These are phyloP conservation scores for Mesitornis unicolor DNA, from an alignment of 2,113 vertebrate species.

Conservation along the genomic window DNA sequence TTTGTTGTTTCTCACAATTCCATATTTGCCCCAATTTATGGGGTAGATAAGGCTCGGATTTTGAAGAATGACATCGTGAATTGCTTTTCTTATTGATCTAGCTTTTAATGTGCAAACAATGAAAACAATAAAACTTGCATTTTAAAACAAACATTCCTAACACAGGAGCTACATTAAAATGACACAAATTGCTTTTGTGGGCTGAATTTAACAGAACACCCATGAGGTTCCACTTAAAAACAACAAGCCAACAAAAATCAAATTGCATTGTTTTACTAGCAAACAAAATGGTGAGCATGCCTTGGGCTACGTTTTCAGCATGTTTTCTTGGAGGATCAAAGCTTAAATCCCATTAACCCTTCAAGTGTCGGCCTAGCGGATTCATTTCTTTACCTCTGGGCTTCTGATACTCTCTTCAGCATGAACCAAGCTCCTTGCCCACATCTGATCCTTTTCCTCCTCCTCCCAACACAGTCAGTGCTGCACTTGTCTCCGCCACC, in stretches of 20 bases:
- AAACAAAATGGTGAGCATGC: constrained; percentile 72
- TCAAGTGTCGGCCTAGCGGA: not conserved
- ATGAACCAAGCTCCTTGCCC: not conserved
- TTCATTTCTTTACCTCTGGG: not conserved
- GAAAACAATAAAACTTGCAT: constrained; percentile 62
- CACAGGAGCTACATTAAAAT: constrained; percentile 55
- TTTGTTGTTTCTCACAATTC: not conserved
- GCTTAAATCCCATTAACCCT: constrained; percentile 51
- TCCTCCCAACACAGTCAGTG: not conserved
- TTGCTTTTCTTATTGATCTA: constrained; percentile 48
- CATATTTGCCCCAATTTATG: constrained; percentile 8
- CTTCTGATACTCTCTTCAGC: not conserved
- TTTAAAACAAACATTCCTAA: constrained; percentile 62
- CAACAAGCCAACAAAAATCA: constrained; percentile 71
- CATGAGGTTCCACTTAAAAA: constrained; percentile 77
- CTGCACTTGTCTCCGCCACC: not conserved
- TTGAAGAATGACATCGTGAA: not conserved
- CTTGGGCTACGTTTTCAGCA: constrained; percentile 69
- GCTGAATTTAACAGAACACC: constrained; percentile 65
- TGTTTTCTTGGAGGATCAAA: constrained; percentile 66
- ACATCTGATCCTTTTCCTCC: not conserved
- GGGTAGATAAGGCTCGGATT: constrained; percentile 9
- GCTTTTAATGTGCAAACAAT: constrained; percentile 58
- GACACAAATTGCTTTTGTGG: constrained; percentile 69
- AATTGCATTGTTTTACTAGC: constrained; percentile 76